A percentile compares a stretch with the other conserved stretches of the same genome.
These are phyloP conservation scores for Channa argus DNA, from an alignment of 2,113 vertebrate species.

Conservation along the genomic window DNA sequence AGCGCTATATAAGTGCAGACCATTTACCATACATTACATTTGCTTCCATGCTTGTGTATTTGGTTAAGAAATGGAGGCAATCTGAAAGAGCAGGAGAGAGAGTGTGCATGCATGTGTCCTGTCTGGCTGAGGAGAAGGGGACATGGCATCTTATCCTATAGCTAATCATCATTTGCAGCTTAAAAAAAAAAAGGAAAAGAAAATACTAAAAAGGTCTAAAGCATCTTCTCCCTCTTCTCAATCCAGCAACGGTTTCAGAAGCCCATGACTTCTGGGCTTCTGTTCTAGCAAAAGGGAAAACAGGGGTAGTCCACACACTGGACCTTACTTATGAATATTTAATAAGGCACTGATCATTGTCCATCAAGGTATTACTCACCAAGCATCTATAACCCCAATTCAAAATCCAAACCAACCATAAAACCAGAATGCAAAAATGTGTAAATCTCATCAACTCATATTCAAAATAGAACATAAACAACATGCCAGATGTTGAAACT, in stretches of 20 bases:
- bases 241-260: conserved; percentile 1
- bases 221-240: conserved; percentile 1
- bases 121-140: background rate
- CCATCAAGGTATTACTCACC: background rate
- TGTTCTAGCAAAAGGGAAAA: background rate
- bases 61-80: background rate
- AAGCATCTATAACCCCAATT: too few species aligned
- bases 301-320: background rate
- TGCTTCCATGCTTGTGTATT: background rate
- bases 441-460: too few species aligned
- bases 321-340: background rate
- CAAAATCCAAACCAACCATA: too few species aligned
- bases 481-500: too few species aligned
- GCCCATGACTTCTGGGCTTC: conserved; percentile 1
- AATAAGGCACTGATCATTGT: conserved; percentile 11
- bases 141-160: conserved; percentile 12
- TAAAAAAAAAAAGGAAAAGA: background rate
- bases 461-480: too few species aligned
- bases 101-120: background rate
- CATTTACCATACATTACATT: background rate
- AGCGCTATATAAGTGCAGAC: too few species aligned
- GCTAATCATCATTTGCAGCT: conserved; percentile 11
- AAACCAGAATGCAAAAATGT: too few species aligned
- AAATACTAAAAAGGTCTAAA: conserved; percentile 39
- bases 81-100: background rate